Evolutionary conservation across 2,888 invertebrate genomes (phyloP), one percentile per base, ranked within the genome.

Genomic region (Phaonia tiefii): DNA sequence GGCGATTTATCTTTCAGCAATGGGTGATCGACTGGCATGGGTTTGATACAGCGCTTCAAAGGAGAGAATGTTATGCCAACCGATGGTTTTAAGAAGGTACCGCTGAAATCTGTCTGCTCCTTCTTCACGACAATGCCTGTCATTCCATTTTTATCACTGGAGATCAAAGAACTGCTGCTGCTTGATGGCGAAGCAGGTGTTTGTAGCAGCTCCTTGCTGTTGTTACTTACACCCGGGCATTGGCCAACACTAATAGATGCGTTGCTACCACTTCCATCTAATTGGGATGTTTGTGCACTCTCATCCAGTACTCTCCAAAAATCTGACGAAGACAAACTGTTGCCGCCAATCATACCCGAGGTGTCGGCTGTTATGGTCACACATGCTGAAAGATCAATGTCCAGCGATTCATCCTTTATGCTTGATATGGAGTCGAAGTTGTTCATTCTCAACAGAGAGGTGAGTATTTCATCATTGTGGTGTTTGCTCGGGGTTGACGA

Each of bases 401-500:
- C 90, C 79, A 90, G 83, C 56, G 90, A 90, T 78, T 90, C 90
- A 73, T 90, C 90, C 82, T 90, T 90, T 20, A 90, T 90, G 83
- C 89, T 89, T 58, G 90, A 90, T 83, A 90, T 89, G 8, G 90
- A 90, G 83, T 91, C 90, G 54, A 89, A 89, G 67, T 89, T 89
- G 66, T 90, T 90, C 76, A 89, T 88, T 65, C 89, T 89, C 73
- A 91, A 79, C 69, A 90, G 84, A 3, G 90, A 86, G 71, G 88
- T 88, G 7, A 91, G 85, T 67, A 91, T 90, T 79, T 91, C 90
- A 80, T 90, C 90, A 79, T 86, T 89, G 20, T 71, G 86, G 85
- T 49, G 86, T 85, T 84, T 80, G 39, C 54, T 82, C 5, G 75
- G 31, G 5, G 81, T 72, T 46, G 44, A 70, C 31, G 42, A 42